Percentiles rank a stretch among this genome's conserved stretches.
Evolutionary conservation across 2,888 invertebrate species (phyloP).

Genomic region (Venustoraphidia nigricollis): DNA sequence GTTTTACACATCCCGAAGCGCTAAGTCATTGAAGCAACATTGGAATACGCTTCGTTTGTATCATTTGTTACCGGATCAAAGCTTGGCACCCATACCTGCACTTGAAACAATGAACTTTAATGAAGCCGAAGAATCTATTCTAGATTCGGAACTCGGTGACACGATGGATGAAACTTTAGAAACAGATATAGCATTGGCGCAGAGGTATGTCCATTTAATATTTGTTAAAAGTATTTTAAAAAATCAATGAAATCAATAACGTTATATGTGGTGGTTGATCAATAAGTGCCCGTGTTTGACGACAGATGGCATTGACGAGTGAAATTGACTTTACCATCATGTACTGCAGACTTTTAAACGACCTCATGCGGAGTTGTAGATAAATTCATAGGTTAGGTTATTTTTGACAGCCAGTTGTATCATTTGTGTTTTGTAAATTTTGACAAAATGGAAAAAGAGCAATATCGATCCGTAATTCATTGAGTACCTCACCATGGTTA

Average conservation of each 20-base stretch:
- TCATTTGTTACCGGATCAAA: slow-evolving; percentile 79
- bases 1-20: slow-evolving; percentile 78
- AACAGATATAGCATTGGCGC: slow-evolving; percentile 56
- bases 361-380: no score
- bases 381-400: no score
- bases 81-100: slow-evolving; percentile 31
- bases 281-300: no score
- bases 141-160: slow-evolving; percentile 66
- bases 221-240: slow-evolving; percentile 9
- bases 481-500: no score
- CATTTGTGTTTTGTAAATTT: no score
- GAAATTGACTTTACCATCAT: no score
- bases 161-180: slow-evolving; percentile 70
- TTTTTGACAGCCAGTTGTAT: no score
- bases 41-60: slow-evolving; percentile 91
- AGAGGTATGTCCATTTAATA: slow-evolving; percentile 30
- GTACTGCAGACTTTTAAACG: no score
- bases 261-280: no score
- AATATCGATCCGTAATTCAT: no score
- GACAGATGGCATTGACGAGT: no score
- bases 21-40: slow-evolving; percentile 70
- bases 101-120: slow-evolving; percentile 48
- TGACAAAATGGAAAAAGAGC: no score
- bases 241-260: neutral
- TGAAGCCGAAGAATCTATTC: slow-evolving; percentile 80